Base-by-base conservation (phyloP, 2,797 vertebrate species). In the Sebastes goodei region DNA sequence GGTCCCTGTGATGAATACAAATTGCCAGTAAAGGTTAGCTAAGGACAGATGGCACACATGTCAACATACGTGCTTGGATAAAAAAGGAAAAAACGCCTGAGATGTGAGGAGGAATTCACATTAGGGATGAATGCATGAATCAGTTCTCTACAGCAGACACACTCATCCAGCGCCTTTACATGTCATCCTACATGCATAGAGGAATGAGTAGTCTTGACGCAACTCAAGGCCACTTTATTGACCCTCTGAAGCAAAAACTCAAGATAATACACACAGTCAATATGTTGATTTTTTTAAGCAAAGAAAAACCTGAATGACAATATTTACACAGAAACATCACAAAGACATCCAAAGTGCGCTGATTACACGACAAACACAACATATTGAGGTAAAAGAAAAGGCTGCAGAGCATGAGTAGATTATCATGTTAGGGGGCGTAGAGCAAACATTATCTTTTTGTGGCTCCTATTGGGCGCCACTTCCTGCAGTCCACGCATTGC, bases 1-100 rank as follows among this genome's bases (percentile, higher is more conserved):
- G 52, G 68, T 57, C 27, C 60, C 63, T 89, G 83, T 85, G 87
- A 86, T 89, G 90, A 91, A 92, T 90, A 90, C 85, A 89, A 91
- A 92, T 88, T 11, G n/a, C 53, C 10, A 42, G 72, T 32, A 88
- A 86, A 90, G 88, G 93, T 92, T 88, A 88, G 80, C 63, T 86
- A 71, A 91, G 88, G 91, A 92, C 81, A 76, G 63, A 29, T 42
- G 57, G 5, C 23, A 35, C 33, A 68, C 30, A 60, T 4, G 21
- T 27, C 20, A 38, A 69, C 80, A 64, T 7, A 5, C 0, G 21
- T 64, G 61, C 27, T 38, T 0, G 6, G 32, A 64, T 27, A 17
- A 35, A 57, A 57, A 42, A 5, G 14, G 49, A 10, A 20, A 11
- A 56, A 10, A 6, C 1, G 6, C 6, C 35, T 33, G 17, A 67